These are phyloP conservation scores for Scaptomyza graminum DNA, from an alignment of 1,140 invertebrate species.

Conservation along the genomic window DNA sequence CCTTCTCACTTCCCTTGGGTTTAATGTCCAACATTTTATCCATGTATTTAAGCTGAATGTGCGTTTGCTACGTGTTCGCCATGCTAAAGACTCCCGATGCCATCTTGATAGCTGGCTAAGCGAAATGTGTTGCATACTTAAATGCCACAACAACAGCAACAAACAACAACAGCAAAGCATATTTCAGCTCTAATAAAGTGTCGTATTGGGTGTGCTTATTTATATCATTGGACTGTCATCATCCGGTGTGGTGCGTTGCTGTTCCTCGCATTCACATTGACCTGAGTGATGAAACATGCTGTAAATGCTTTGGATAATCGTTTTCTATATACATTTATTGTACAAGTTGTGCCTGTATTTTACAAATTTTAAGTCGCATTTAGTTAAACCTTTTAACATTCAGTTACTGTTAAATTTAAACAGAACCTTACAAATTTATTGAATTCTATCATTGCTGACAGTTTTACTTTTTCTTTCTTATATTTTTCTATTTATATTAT, in stretches of 20 bases:
- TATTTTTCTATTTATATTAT: too few relatives aligned
- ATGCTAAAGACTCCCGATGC: slow-evolving; percentile 52
- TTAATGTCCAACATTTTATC: slow-evolving; percentile 74
- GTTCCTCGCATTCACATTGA: slow-evolving; percentile 12
- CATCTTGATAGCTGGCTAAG: slow-evolving; percentile 33
- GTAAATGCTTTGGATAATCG: slow-evolving; percentile 9
- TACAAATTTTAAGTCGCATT: background rate
- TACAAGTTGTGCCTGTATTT: background rate
- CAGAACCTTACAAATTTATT: background rate
- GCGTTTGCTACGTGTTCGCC: slow-evolving; percentile 66
- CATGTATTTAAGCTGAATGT: slow-evolving; percentile 68
- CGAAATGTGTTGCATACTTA: slow-evolving; percentile 42
- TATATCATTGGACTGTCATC: slow-evolving; percentile 30
- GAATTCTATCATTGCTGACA: too few relatives aligned
- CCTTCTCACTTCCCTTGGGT: slow-evolving; percentile 11
- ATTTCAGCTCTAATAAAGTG: slow-evolving; percentile 74
- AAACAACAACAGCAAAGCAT: slow-evolving; percentile 47
- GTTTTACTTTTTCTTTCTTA: too few relatives aligned
- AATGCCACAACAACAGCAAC: slow-evolving; percentile 42
- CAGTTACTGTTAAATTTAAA: background rate
- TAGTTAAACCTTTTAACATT: background rate
- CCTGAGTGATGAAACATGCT: slow-evolving; percentile 13
- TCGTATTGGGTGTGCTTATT: slow-evolving; percentile 37
- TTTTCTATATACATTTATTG: background rate
- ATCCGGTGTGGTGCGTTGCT: background rate